Evolutionary conservation across 2,113 vertebrate species (phyloP).

Genomic region (Mystacornis crossleyi): DNA sequence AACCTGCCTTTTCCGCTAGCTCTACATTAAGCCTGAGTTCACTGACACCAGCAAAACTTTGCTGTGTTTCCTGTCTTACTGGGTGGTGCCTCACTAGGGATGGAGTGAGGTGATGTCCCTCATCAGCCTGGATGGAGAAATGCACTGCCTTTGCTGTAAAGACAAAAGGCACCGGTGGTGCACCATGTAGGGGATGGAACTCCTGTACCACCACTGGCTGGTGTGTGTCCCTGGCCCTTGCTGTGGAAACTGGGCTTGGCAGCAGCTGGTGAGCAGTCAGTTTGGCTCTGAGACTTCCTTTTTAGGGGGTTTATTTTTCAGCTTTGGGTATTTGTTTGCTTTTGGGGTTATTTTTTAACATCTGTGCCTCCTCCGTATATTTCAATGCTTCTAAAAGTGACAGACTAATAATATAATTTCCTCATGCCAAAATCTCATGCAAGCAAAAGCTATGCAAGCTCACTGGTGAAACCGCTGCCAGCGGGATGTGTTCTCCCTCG

Average conservation of each 20-base stretch:
- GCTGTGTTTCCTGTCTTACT: not conserved
- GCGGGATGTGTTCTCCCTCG: rapidly evolving
- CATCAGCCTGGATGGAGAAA: not conserved
- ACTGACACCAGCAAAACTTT: not conserved
- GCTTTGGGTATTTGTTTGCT: not conserved
- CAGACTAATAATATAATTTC: not conserved
- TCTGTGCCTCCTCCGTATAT: conserved; percentile 17
- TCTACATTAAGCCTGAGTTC: not conserved
- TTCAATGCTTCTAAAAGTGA: not conserved
- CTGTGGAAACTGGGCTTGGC: not conserved
- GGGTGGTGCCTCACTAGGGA: not conserved
- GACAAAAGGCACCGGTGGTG: not conserved
- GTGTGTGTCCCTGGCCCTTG: not conserved
- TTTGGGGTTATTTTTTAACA: not conserved
- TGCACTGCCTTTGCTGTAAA: rapidly evolving
- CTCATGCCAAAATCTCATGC: not conserved
- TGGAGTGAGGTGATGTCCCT: not conserved
- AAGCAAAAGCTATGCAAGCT: not conserved
- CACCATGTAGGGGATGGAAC: rapidly evolving
- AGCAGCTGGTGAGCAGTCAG: not conserved
- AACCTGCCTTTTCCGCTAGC: not conserved
- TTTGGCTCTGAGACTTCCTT: not conserved
- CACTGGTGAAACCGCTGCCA: not conserved
- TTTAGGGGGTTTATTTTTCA: not conserved
- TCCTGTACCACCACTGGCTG: not conserved